Percentiles rank a stretch among this genome's conserved stretches.
phyloP scores from a whole-genome alignment of 2,797 vertebrate genomes.

The Lithobates sylvaticus region DNA sequence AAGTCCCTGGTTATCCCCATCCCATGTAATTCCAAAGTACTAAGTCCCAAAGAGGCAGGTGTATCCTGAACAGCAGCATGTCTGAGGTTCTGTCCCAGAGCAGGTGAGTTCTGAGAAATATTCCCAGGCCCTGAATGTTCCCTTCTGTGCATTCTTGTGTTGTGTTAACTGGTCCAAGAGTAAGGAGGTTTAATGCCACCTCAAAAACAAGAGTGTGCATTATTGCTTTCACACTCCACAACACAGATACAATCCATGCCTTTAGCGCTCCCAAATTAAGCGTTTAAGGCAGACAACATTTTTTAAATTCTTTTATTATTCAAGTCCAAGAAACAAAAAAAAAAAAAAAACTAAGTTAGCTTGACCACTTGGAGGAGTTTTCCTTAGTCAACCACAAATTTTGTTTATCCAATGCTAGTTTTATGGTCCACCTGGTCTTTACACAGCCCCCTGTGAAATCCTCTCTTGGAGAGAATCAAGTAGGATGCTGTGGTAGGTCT shows the following conservation, averaged over 20 bases:
- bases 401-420: constrained; percentile 17
- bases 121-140: constrained; percentile 43
- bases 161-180: constrained; percentile 14
- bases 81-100: constrained; percentile 26
- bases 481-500: constrained; percentile 47
- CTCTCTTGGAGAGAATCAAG: constrained; percentile 16
- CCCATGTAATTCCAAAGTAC: constrained; percentile 32
- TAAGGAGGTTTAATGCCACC: constrained; percentile 1
- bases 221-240: constrained; percentile 53
- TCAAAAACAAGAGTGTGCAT: constrained; percentile 43
- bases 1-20: constrained; percentile 41
- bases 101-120: not conserved
- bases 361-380: constrained; percentile 1
- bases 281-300: constrained; percentile 56
- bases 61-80: constrained; percentile 57
- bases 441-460: not conserved
- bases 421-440: constrained; percentile 10
- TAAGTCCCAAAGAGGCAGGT: constrained; percentile 37
- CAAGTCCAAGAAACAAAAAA: constrained; percentile 11
- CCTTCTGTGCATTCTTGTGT: constrained; percentile 24
- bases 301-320: constrained; percentile 24
- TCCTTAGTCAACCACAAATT: constrained; percentile 32
- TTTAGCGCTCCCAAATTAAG: constrained; percentile 36
- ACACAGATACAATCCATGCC: constrained; percentile 34
- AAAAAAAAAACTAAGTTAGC: not conserved